Percentiles rank a stretch among this genome's conserved stretches.
phyloP scores from a whole-genome alignment of 2,888 invertebrate species.

The Oxyscelio sp. region DNA sequence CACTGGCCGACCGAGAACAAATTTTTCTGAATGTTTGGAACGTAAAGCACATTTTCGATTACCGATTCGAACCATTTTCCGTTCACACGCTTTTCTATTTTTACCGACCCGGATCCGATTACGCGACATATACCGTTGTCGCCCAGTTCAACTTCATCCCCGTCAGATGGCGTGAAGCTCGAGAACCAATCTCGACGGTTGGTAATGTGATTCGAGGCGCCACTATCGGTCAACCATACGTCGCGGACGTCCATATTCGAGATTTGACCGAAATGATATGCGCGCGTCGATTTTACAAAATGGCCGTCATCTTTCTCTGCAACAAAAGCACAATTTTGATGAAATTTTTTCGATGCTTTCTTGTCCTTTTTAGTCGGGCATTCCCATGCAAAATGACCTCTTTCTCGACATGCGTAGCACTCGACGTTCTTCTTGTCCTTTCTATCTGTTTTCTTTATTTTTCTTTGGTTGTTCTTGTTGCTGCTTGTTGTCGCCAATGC shows the following conservation, averaged over 20 bases:
- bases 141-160: slow-evolving; percentile 21
- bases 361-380: no score
- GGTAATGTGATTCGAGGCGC: slow-evolving; percentile 13
- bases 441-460: not conserved
- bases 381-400: no score
- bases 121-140: slow-evolving; percentile 11
- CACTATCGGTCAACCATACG: slow-evolving; percentile 11
- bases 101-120: not conserved
- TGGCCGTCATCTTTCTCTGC: not conserved
- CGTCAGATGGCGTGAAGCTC: slow-evolving; percentile 8
- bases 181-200: slow-evolving; percentile 37
- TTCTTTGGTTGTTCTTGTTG: not conserved
- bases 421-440: not conserved
- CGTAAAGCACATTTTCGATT: slow-evolving; percentile 54
- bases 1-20: slow-evolving; percentile 60
- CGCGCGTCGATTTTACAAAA: not conserved
- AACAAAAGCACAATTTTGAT: no score
- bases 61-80: slow-evolving; percentile 56
- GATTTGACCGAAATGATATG: not conserved
- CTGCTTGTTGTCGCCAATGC: slow-evolving; percentile 9
- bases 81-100: slow-evolving; percentile 52
- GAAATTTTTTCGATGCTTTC: no score
- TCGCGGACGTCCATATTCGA: slow-evolving; percentile 5
- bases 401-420: slow-evolving; percentile 13
- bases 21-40: slow-evolving; percentile 53